A percentile compares a stretch with the other conserved stretches of the same genome.
phyloP scores from a whole-genome alignment of 2,113 vertebrate species.

The Sinosuthora webbiana region DNA sequence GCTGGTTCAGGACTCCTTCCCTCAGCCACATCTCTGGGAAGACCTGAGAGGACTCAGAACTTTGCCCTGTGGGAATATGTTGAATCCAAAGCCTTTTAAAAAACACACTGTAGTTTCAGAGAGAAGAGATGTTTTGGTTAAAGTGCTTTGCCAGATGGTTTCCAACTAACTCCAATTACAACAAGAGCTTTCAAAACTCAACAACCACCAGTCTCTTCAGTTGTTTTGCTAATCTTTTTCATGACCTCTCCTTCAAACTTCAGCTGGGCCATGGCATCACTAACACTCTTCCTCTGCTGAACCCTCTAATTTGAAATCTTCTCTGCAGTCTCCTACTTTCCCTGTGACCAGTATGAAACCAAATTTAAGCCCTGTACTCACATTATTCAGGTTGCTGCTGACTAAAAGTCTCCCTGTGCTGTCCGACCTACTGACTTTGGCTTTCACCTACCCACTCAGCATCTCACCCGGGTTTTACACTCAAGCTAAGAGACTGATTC shows the following conservation, averaged over 20 bases:
- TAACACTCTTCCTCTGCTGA: not conserved
- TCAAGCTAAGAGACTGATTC: not conserved
- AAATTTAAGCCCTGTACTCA: not conserved
- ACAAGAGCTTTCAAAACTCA: not conserved
- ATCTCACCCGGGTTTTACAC: not conserved
- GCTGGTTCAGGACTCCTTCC: not conserved
- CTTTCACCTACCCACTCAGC: not conserved
- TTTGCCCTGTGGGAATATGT: not conserved
- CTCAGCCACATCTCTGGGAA: not conserved
- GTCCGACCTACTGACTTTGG: not conserved
- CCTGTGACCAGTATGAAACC: not conserved
- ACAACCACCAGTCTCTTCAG: not conserved
- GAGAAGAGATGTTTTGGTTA: not conserved
- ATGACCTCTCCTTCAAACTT: not conserved
- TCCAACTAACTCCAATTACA: not conserved
- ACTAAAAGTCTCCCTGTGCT: not conserved
- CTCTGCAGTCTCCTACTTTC: not conserved
- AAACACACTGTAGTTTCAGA: not conserved
- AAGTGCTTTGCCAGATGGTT: not conserved
- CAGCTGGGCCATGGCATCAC: not conserved
- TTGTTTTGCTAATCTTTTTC: not conserved
- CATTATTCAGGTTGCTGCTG: not conserved
- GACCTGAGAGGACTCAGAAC: not conserved
- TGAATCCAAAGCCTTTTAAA: not conserved
- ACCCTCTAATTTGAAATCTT: not conserved